Evolutionary conservation across 2,113 vertebrate genomes (phyloP), one percentile per base, ranked within the genome.

Genomic region (Delphinus delphis): DNA sequence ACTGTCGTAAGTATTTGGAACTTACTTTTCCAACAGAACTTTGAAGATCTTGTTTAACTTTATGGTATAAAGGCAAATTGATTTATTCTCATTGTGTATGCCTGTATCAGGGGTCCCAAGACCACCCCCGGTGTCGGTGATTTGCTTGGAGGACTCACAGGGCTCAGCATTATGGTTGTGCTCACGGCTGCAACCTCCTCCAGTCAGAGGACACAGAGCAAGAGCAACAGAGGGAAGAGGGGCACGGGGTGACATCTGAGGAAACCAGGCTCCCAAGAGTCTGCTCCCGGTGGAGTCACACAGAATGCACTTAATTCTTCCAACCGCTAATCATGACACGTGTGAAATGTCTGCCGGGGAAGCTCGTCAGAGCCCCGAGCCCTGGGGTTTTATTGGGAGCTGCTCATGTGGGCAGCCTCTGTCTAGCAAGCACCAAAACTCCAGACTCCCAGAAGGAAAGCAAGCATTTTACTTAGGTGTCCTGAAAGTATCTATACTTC

Each of bases 131-230:
- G n/a, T 3, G 55, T 92, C 53, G 3, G 4, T 53, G 65, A 28
- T 53, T 53, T 65, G 1, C 18, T 33, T 3, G 1, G 62, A 41
- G 13, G n/a, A 79, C 36, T 47, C 58, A 41, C 23, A 36, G 25
- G 31, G 26, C 33, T n/a, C 36, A 1, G 33, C 38, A 2, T 38
- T 38, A 1, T 14, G 1, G 33, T 38, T 2, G 7, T 41, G 5
- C 33, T 77, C 7, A 3, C 0, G 20, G 36, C 76, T 47, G 3
- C 58, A 25, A 25, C 47, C 17, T 41, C n/a, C 62, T 47, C 2
- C 12, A 47, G 18, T 23, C 13, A 60, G 15, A 65, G 41, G 26
- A 21, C 3, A 9, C n/a, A 18, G 21, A 20, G 12, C 55, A 7
- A 63, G 58, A 15, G 55, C 36, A 41, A 2, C 38, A 5, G 6